Evolutionary conservation across 2,113 vertebrate species (phyloP).

Genomic region (Marmota monax): DNA sequence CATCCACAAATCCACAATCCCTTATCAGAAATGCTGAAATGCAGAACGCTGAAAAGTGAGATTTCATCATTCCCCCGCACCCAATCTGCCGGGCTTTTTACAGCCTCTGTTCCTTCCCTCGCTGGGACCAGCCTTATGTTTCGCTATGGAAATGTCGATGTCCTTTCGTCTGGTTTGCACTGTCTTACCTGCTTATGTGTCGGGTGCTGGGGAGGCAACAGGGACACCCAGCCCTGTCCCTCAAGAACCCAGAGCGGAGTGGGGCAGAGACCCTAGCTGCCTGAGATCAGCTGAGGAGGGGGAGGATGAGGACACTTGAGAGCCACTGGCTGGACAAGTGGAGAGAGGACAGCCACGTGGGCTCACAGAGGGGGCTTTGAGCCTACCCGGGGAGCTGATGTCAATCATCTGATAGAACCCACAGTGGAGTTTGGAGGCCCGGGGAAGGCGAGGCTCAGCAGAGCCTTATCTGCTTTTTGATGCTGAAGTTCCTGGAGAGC

Average conservation of each 20-base stretch:
- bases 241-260: background rate
- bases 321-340: background rate
- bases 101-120: fast-evolving
- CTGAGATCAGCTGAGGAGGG: fast-evolving
- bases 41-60: background rate
- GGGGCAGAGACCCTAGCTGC: background rate
- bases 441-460: background rate
- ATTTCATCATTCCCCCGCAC: background rate
- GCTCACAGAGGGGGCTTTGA: background rate
- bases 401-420: background rate
- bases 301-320: background rate
- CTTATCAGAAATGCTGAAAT: background rate
- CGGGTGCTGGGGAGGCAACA: background rate
- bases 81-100: background rate
- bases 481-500: background rate
- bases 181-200: background rate
- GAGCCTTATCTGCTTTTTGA: background rate
- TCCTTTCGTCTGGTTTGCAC: background rate
- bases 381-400: background rate
- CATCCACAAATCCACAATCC: background rate
- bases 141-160: background rate
- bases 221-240: background rate
- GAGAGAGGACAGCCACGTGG: too few relatives aligned
- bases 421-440: background rate
- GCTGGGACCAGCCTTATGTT: background rate